Conservation (phyloP, 2,113 vertebrate genomes). For the Varanus salvator region DNA sequence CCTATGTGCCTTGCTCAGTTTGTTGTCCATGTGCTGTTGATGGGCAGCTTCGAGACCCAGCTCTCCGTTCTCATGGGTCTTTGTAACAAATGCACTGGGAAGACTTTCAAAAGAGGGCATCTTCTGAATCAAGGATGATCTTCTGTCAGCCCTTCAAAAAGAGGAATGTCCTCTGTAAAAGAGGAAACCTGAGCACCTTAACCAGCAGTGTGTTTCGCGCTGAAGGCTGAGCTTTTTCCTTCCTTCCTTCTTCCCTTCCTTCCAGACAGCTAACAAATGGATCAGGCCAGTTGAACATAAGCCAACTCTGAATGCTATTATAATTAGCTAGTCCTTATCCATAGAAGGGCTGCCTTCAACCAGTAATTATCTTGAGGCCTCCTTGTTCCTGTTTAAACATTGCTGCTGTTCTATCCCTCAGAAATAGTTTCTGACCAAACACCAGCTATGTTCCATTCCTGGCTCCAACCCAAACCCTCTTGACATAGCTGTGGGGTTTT, state of each 20-base stretch:
- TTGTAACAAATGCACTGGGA: too few species aligned
- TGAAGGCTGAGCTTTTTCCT: not conserved
- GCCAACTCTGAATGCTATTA: not conserved
- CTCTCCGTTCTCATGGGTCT: too few species aligned
- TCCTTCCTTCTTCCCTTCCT: not conserved
- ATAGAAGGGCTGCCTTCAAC: not conserved
- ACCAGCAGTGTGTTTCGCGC: not conserved
- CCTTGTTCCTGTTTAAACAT: constrained; percentile 23
- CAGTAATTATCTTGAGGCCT: constrained; percentile 48
- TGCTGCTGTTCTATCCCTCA: constrained; percentile 7
- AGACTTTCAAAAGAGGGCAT: too few species aligned
- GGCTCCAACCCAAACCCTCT: not conserved
- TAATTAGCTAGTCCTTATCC: not conserved
- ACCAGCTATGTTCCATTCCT: constrained; percentile 28
- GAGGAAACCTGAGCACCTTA: not conserved
- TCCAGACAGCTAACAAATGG: not conserved
- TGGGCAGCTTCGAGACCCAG: too few species aligned
- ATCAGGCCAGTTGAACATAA: not conserved
- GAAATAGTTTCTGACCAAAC: constrained; percentile 26
- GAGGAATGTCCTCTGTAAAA: too few species aligned
- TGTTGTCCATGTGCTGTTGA: too few species aligned
- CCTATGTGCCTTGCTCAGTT: too few species aligned
- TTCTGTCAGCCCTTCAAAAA: too few species aligned
- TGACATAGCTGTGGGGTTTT: constrained; percentile 2
- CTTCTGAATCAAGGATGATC: too few species aligned